These are phyloP conservation scores for Cyanoramphus novaezelandiae DNA, from an alignment of 2,113 vertebrate species.

Conservation along the genomic window DNA sequence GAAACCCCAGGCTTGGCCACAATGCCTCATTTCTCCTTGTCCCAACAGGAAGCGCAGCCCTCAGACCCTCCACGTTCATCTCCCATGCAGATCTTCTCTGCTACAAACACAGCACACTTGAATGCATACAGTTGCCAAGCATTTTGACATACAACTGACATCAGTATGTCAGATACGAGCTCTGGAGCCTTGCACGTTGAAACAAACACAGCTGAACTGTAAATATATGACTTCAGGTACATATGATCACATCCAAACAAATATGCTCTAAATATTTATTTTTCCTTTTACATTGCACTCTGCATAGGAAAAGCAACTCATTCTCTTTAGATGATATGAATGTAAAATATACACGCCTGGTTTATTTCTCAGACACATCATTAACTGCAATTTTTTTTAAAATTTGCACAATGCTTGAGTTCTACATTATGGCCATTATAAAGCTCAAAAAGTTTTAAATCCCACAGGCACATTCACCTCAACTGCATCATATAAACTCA, in stretches of 20 bases:
- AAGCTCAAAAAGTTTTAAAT: not conserved
- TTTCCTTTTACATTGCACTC: not conserved
- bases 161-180: not conserved
- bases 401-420: not conserved
- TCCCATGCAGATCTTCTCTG: not conserved
- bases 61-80: not conserved
- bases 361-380: slow-evolving; percentile 7
- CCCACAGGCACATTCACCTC: not conserved
- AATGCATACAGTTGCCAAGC: not conserved
- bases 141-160: not conserved
- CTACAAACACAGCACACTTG: not conserved
- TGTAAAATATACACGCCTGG: not conserved
- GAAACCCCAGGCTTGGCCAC: not conserved
- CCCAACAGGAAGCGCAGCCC: not conserved
- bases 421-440: not conserved
- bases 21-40: not conserved
- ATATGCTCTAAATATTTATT: slow-evolving; percentile 10
- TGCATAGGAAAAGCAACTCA: not conserved
- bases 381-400: not conserved
- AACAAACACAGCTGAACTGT: slow-evolving; percentile 10
- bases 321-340: not conserved
- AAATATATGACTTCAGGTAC: not conserved
- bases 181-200: not conserved
- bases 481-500: not conserved
- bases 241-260: slow-evolving; percentile 1